Conservation (phyloP, 1,140 invertebrate genomes). For the Papilio polytes region DNA sequence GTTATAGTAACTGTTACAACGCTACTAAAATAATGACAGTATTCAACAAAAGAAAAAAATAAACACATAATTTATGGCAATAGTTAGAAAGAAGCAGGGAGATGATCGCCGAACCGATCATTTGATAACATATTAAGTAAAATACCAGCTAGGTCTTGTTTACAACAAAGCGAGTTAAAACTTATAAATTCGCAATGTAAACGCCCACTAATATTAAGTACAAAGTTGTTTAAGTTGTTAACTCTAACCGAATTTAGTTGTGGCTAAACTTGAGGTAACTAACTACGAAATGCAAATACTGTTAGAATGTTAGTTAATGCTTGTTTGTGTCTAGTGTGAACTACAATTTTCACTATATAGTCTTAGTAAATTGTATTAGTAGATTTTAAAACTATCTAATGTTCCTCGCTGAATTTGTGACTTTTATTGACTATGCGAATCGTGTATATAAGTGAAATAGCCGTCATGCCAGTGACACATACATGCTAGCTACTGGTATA, state of each 20-base stretch:
- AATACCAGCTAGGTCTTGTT: not conserved
- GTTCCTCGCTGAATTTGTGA: too few relatives aligned
- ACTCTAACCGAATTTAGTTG: constrained; percentile 16
- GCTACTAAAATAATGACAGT: too few relatives aligned
- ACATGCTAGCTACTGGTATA: too few relatives aligned
- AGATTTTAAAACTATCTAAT: too few relatives aligned
- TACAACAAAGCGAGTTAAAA: not conserved
- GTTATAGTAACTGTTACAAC: too few relatives aligned
- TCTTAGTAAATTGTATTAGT: too few relatives aligned
- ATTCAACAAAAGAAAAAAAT: too few relatives aligned
- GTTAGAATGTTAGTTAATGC: not conserved
- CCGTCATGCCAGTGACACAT: too few relatives aligned
- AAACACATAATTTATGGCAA: not conserved
- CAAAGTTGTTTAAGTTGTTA: not conserved
- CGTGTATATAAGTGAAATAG: too few relatives aligned
- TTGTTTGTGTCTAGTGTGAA: not conserved
- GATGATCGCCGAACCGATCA: not conserved
- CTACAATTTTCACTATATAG: not conserved
- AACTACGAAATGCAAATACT: constrained; percentile 18
- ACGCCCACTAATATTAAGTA: not conserved
- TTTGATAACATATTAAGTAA: not conserved
- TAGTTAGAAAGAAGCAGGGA: not conserved
- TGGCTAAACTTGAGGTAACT: constrained; percentile 17
- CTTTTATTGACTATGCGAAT: too few relatives aligned
- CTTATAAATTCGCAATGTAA: constrained; percentile 1